Conservation (phyloP, 2,113 vertebrate species). For the Caretta caretta region DNA sequence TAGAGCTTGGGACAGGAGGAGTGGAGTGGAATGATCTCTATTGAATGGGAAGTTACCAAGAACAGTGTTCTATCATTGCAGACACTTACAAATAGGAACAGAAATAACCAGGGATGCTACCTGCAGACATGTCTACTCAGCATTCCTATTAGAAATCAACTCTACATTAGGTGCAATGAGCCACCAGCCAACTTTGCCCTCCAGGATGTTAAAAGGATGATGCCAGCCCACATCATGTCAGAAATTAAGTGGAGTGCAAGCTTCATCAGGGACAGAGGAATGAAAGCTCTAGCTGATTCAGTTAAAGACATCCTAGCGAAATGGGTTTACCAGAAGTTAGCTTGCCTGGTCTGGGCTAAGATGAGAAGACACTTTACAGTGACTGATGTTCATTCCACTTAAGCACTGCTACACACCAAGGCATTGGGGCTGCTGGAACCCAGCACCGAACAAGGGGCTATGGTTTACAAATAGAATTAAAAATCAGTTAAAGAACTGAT, state of each 20-base stretch:
- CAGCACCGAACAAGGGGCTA: rapidly evolving
- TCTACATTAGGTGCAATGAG: not conserved
- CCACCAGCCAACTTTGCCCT: not conserved
- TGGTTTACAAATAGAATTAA: not conserved
- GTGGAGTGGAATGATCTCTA: not conserved
- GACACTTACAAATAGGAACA: not conserved
- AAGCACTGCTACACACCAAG: not conserved
- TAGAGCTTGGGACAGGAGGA: not conserved
- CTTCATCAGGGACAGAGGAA: not conserved
- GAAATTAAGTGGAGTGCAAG: not conserved
- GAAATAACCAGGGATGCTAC: not conserved
- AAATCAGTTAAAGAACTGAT: not conserved
- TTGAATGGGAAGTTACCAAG: not conserved
- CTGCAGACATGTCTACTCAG: not conserved
- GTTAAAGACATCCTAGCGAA: not conserved
- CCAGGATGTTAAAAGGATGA: not conserved
- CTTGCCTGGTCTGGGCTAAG: not conserved
- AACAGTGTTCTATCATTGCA: not conserved
- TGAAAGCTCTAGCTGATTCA: not conserved
- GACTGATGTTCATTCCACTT: not conserved
- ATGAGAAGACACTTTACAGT: not conserved
- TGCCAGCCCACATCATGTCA: not conserved
- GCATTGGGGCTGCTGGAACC: not conserved
- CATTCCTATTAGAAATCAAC: not conserved
- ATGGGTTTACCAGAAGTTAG: not conserved